Evolutionary conservation across 2,888 invertebrate species (phyloP), one percentile per base, ranked within the genome.

Genomic region (Pseudococcus longispinus): DNA sequence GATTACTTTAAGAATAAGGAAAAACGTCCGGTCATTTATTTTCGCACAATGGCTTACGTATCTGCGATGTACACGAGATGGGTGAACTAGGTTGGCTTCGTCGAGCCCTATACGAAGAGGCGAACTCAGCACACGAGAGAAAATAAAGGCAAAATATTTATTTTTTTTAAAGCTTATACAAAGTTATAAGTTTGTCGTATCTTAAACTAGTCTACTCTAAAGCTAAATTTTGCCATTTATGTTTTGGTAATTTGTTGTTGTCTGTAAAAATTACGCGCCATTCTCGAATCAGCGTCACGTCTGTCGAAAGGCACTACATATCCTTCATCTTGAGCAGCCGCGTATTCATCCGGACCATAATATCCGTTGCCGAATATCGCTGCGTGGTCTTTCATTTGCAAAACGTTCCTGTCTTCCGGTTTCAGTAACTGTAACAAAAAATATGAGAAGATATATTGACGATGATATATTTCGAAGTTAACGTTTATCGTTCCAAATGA

Each of bases 211-310:
- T 37, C 23, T 84, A 60, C 60, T 85, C 37, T 85, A 84, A 84
- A 65, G 74, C 55, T 46, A 55, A 83, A 60, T 60, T 29, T 51
- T 26, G 46, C 44, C 51, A 46, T 84, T 83, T 42, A 84, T 60
- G 65, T 84, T 65, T 84, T 84, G 60, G 60, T 29, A 42, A 84
- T 84, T 84, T 84, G 70, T 77, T 86, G 86, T 77, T 80, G 86
- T 86, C 80, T 86, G 80, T 32, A 80, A 80, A 86, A 80, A 51
- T 44, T 37, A 32, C 86, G 86, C 26, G 51, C 51, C 44, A 86
- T 74, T 86, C 86, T 77, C 74, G 86, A 74, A 20, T 86, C 84
- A 65, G 18, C 86, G 46, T 85, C 85, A 26, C 77, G 70, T 29
- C 42, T 74, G 55, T 86, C 86, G 80, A 80, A 86, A 46, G 77